phyloP scores from a whole-genome alignment of 1,140 invertebrate genomes.

The Leptinotarsa lineolata region DNA sequence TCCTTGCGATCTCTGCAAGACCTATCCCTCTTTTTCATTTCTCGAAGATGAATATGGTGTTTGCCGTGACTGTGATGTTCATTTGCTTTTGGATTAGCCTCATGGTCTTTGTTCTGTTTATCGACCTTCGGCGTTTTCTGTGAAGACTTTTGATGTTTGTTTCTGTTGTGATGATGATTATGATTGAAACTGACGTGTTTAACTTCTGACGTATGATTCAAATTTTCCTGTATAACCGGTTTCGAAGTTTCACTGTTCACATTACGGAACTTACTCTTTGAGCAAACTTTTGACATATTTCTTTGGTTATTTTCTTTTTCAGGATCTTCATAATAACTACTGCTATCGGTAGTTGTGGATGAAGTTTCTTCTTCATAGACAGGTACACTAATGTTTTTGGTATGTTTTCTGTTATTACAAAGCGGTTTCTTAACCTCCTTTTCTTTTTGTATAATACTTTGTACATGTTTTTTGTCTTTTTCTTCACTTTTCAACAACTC shows the following conservation, averaged over 20 bases:
- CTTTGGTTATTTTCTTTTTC: slow-evolving; percentile 50
- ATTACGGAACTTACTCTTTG: slow-evolving; percentile 23
- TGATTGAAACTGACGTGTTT: slow-evolving; percentile 57
- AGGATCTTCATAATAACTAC: slow-evolving; percentile 48
- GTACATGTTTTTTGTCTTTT: slow-evolving; percentile 42
- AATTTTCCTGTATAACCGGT: slow-evolving; percentile 15
- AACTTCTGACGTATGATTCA: slow-evolving; percentile 35
- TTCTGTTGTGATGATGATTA: slow-evolving; percentile 55
- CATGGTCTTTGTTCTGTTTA: slow-evolving; percentile 23
- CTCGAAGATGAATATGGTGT: slow-evolving; percentile 44
- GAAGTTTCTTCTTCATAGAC: slow-evolving; percentile 70
- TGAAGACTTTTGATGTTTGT: slow-evolving; percentile 40
- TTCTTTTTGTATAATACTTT: slow-evolving; percentile 39
- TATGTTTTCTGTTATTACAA: slow-evolving; percentile 32
- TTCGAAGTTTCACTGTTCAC: slow-evolving; percentile 9
- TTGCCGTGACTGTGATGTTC: slow-evolving; percentile 21
- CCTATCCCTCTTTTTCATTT: slow-evolving; percentile 29
- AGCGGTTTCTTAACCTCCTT: slow-evolving; percentile 25
- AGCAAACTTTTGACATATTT: slow-evolving; percentile 31
- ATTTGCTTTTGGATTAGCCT: slow-evolving; percentile 10
- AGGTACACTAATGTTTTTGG: slow-evolving; percentile 46
- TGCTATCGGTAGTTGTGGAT: slow-evolving; percentile 73
- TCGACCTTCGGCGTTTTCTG: slow-evolving; percentile 15
- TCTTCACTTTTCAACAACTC: slow-evolving; percentile 35
- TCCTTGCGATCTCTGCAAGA: slow-evolving; percentile 51